Evolutionary conservation across 2,113 vertebrate genomes (phyloP), one percentile per base, ranked within the genome.

Genomic region (Lagopus leucura): DNA sequence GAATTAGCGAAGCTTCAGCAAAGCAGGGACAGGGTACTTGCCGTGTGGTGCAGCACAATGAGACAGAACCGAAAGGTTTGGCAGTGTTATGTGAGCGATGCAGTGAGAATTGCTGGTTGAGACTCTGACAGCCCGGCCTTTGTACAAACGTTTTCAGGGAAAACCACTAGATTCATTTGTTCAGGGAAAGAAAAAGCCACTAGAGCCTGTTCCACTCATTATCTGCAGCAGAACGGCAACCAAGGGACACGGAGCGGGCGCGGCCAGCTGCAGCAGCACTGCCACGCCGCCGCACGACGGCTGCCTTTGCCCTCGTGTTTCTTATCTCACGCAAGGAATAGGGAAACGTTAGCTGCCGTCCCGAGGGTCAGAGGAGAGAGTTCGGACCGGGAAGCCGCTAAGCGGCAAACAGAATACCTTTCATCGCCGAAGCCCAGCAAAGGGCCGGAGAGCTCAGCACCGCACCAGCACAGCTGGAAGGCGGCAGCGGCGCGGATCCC

Each of bases 261-360:
- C 77, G 72, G 8, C 2, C 16, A 63, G 82, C 8, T 1, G 1
- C 1, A 14, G 43, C 3, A 52, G 58, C 67, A 47, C 14, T 13
- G 6, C 10, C 34, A 1, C 36, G 8, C 1, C 30, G 10, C 0
- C 11, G 54, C 4, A 0, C 3, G 36, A 76, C 0, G 25, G 81
- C 43, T 58, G 88, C 13, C 42, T 92, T 73, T 30, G 65, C 65
- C 71, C 54, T 58, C 13, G 13, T 9, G 8, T 6, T 54, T 63
- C 67, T 48, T 24, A 13, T 47, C 30, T 19, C n/a, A 10, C 40
- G 4, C 2, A 22, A 54, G 42, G 67, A 48, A 11, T 3, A 27
- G 0, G 34, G 38, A n/a, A 55, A 13, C 9, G 3, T 43, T 7
- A 34, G 40, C 2, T 32, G 77, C 14, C 7, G 7, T 19, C 21